Conservation (phyloP, 1,140 invertebrate species). For the Heliconius eleuchia region DNA sequence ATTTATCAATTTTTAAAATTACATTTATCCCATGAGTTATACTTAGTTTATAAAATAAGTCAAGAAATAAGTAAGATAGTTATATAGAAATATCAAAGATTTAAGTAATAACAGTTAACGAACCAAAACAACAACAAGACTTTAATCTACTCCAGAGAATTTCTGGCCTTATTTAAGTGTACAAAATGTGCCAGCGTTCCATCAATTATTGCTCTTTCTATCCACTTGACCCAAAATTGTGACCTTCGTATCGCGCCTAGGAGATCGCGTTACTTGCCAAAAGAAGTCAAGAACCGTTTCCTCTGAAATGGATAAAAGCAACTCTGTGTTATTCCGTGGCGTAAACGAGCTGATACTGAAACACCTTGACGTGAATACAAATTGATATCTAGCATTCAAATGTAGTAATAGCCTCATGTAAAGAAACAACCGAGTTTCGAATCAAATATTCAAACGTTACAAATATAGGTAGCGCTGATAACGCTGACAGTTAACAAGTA, state of each 20-base stretch:
- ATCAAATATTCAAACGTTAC: conserved; percentile 4
- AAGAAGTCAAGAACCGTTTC: conserved; percentile 18
- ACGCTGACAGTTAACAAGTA: conserved; percentile 35
- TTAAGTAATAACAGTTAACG: background rate
- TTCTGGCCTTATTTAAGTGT: conserved; percentile 1
- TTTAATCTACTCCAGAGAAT: background rate
- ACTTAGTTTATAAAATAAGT: too few relatives aligned
- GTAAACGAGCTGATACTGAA: background rate
- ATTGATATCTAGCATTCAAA: background rate
- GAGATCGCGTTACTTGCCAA: conserved; percentile 22
- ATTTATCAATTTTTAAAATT: too few relatives aligned
- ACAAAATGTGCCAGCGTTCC: conserved; percentile 15
- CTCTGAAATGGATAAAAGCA: conserved; percentile 12
- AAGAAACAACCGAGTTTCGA: background rate
- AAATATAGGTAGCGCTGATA: background rate
- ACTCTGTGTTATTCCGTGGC: conserved; percentile 6
- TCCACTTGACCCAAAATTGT: conserved; percentile 28
- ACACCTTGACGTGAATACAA: background rate
- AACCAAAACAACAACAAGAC: background rate
- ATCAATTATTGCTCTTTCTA: conserved; percentile 20
- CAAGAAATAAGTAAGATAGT: background rate
- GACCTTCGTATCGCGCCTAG: conserved; percentile 18
- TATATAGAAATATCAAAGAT: background rate
- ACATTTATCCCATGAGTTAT: too few relatives aligned
- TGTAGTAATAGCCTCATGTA: background rate